Conservation (phyloP, 2,113 vertebrate genomes). For the Lophius piscatorius region DNA sequence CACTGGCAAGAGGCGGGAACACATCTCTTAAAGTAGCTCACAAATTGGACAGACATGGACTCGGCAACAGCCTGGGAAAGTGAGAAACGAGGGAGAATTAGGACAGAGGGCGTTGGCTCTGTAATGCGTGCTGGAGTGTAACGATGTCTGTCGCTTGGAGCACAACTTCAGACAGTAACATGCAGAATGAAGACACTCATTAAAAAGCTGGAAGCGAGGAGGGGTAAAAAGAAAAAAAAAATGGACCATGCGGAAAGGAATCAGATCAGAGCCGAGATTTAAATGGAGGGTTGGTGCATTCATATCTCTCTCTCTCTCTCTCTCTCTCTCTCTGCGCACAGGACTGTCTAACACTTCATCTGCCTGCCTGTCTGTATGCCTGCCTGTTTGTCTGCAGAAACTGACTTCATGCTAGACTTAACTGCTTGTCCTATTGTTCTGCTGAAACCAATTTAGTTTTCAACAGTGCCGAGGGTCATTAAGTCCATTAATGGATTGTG, state of each 20-base stretch:
- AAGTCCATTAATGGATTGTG: conserved; percentile 52
- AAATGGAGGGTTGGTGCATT: conserved; percentile 53
- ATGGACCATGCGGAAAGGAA: conserved; percentile 60
- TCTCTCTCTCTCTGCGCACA: not conserved
- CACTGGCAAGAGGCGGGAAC: conserved; percentile 34
- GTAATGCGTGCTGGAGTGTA: conserved; percentile 67
- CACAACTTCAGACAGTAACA: conserved; percentile 64
- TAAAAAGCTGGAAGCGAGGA: conserved; percentile 69
- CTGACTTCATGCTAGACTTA: conserved; percentile 41
- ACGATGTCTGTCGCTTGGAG: conserved; percentile 66
- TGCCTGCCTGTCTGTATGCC: conserved; percentile 5
- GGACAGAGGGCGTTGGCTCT: conserved; percentile 64
- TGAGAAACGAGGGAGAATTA: conserved; percentile 45
- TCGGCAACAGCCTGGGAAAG: conserved; percentile 49
- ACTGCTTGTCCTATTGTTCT: conserved; percentile 28
- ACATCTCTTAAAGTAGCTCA: conserved; percentile 56
- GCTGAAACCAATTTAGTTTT: conserved; percentile 48
- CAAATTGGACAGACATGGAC: conserved; percentile 65
- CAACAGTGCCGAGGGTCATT: conserved; percentile 49
- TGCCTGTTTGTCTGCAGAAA: conserved; percentile 22
- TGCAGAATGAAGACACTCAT: conserved; percentile 69
- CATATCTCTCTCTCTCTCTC: conserved; percentile 33
- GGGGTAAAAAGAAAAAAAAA: conserved; percentile 48
- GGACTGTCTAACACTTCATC: conserved; percentile 40
- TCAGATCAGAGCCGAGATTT: conserved; percentile 64